phyloP scores from a whole-genome alignment of 2,797 vertebrate species.

The Octomys mimax region DNA sequence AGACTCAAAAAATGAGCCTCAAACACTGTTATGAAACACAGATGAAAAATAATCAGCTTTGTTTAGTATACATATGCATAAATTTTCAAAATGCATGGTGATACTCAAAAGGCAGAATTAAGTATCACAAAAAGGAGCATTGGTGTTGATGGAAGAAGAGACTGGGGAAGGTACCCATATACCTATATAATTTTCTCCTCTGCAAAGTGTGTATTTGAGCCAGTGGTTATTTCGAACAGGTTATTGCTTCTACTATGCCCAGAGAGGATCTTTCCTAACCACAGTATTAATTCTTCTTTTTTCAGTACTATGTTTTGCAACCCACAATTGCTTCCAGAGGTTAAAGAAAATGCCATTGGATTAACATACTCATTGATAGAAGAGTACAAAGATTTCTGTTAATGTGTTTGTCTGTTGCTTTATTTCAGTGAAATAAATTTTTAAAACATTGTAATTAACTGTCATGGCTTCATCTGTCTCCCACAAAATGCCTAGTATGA shows the following conservation, averaged over 20 bases:
- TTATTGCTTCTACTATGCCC: background rate
- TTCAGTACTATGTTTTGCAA: background rate
- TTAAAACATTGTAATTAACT: constrained; percentile 51
- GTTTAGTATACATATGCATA: background rate
- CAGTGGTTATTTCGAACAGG: background rate
- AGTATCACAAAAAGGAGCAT: background rate
- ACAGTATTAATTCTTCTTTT: background rate
- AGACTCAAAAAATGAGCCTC: background rate
- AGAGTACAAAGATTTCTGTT: constrained; percentile 6
- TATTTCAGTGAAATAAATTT: constrained; percentile 61
- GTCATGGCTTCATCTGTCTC: constrained; percentile 25
- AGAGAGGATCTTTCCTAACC: background rate
- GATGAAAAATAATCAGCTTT: background rate
- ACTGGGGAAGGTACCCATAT: background rate
- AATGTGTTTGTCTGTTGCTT: constrained; percentile 15
- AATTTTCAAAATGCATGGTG: background rate
- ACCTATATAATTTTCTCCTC: background rate
- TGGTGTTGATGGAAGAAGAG: background rate
- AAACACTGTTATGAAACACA: background rate
- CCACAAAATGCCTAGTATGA: constrained; percentile 41
- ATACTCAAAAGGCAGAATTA: background rate
- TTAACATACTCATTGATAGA: background rate
- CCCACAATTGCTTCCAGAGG: background rate
- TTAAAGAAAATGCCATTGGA: background rate
- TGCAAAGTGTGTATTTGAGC: background rate